These are phyloP conservation scores for Perithous albicinctus DNA, from an alignment of 2,888 invertebrate genomes.

Conservation along the genomic window DNA sequence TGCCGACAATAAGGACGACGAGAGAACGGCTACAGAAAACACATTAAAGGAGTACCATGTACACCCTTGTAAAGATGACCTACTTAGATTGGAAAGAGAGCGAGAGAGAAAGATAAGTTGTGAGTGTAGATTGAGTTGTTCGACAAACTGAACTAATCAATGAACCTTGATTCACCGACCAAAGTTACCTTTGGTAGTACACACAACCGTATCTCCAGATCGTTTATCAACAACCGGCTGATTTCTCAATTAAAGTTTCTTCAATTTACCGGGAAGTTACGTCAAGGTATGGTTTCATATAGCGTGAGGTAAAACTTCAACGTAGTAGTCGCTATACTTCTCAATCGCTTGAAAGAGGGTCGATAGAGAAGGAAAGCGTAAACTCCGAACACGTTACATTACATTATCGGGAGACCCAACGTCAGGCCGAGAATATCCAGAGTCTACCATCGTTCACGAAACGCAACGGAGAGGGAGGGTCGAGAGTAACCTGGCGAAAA, in stretches of 20 bases:
- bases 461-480: not conserved
- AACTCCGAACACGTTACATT: not conserved
- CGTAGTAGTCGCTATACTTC: constrained; percentile 4
- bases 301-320: constrained; percentile 9
- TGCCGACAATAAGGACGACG: constrained; percentile 47
- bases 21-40: constrained; percentile 33
- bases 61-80: constrained; percentile 58
- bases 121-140: constrained; percentile 49
- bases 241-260: constrained; percentile 42
- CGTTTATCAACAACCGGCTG: constrained; percentile 14
- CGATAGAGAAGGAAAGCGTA: constrained; percentile 29
- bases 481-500: constrained; percentile 35
- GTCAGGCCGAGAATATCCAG: constrained; percentile 39
- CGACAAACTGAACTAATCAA: constrained; percentile 26
- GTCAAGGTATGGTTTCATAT: not conserved
- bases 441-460: constrained; percentile 21
- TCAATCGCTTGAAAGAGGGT: constrained; percentile 29
- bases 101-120: not conserved
- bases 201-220: not conserved
- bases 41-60: constrained; percentile 38
- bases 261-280: constrained; percentile 39
- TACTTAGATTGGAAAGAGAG: constrained; percentile 45
- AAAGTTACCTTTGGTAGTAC: constrained; percentile 7
- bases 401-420: constrained; percentile 20
- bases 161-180: constrained; percentile 39